Base-by-base conservation (phyloP, 2,888 invertebrate genomes). In the Anarsia innoxiella region DNA sequence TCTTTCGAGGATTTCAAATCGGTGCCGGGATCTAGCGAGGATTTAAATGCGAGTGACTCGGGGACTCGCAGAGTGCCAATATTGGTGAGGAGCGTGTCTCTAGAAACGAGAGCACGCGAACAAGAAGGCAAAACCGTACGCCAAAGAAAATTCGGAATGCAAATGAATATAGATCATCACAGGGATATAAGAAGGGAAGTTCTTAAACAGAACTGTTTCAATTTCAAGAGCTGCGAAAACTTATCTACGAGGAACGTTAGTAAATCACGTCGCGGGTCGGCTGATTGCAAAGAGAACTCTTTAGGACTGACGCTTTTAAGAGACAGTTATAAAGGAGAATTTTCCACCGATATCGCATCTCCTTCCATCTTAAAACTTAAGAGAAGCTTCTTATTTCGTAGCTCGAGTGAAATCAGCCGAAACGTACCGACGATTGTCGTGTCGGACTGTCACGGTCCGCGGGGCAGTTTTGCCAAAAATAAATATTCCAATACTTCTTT, bases 191-290 rank as follows among this genome's bases (percentile, higher is more conserved):
- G 74, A 35, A 76, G 66, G 40, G 69, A 66, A 41, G 64, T 75
- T 40, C 53, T 78, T 25, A 75, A 62, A 41, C 59, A 58, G 55
- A 64, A 50, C 41, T 51, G 55, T 51, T 44, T 44, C 15, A 46
- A 66, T 40, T 66, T 63, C 19, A 69, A 66, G 39, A 79, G 75
- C 45, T 67, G 55, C 47, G 73, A 79, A 45, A 60, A 68, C 40
- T 45, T 71, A 36, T 50, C 55, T 10, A 44, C 47, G 13, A 27
- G 25, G 26, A 49, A 41, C 37, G 45, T 39, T 32, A 46, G 36
- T 41, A 46, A 41, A 37, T 39, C 42, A 16, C 48, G 52, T 36
- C 49, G 53, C 28, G 37, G 44, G 10, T 60, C 55, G 6, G 26
- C 39, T 2, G 59, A 53, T 32, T 29, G 35, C 3, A 42, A 43